A percentile compares a stretch with the other conserved stretches of the same genome.
Evolutionary conservation across 92 coral and sea anemone genomes (phyloP).

Genomic region (Zoanthus gigantus): DNA sequence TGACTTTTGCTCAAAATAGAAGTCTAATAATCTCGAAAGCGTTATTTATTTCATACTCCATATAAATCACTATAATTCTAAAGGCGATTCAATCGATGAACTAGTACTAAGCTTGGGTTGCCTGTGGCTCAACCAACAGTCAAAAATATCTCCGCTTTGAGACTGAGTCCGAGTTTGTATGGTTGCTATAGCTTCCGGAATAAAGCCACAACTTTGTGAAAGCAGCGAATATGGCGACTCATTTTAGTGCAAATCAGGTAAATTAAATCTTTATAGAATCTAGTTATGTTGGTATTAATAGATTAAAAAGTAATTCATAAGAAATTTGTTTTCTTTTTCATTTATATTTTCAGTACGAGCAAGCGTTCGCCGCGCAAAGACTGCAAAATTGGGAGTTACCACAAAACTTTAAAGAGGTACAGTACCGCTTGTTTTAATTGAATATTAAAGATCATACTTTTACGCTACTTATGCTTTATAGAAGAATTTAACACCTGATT

Average conservation of each 20-base stretch:
- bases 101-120: too few relatives aligned
- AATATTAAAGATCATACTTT: too few relatives aligned
- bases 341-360: constrained; percentile 79
- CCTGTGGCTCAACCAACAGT: too few relatives aligned
- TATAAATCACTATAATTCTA: too few relatives aligned
- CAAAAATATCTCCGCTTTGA: neutral
- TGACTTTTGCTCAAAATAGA: too few relatives aligned
- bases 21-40: too few relatives aligned
- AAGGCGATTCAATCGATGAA: too few relatives aligned
- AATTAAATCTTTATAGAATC: neutral
- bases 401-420: constrained; percentile 86
- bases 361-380: constrained; percentile 89
- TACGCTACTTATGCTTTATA: too few relatives aligned
- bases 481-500: too few relatives aligned
- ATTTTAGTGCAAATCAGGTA: constrained; percentile 99
- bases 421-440: too few relatives aligned
- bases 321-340: neutral
- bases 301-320: neutral
- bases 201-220: neutral
- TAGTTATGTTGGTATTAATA: neutral
- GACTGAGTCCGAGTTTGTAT: constrained; percentile 24
- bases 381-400: constrained; percentile 98
- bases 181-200: constrained; percentile 40
- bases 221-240: constrained; percentile 79
- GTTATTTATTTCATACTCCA: too few relatives aligned